Evolutionary conservation across 2,113 vertebrate species (phyloP), one percentile per base, ranked within the genome.

Genomic region (Centropus bengalensis): DNA sequence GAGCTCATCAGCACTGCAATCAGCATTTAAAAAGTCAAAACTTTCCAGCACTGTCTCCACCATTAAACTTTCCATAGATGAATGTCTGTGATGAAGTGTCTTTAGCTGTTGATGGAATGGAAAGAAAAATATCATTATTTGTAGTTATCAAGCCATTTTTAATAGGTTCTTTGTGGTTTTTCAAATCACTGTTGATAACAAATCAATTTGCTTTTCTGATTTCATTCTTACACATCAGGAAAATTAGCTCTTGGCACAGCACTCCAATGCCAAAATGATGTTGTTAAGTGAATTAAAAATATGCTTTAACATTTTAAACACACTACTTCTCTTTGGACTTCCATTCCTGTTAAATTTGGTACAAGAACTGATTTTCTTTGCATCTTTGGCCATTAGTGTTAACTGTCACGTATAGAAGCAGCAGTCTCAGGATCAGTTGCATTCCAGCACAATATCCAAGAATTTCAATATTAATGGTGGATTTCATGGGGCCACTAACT

Each of bases 21-120:
- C 98, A 2, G 98, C 64, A 0, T 98, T 98, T 91, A 99, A 96
- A 89, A 99, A 99, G 95, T 99, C 98, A 71, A 99, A 99, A 87
- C 98, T 99, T 89, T 98, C 98, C 92, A 99, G 97, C 52, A 99
- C 98, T 47, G 98, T 99, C 87, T 99, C 98, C 42, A 99, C 98
- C 87, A 98, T 98, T 60, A 99, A 98, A 62, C 98, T 99, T 88
- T 99, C 98, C 55, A 98, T 91, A 2, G 98, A 99, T 8, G 98
- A 96, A 0, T 97, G 96, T 59, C 96, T 98, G 45, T 76, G 88
- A 62, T 16, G 95, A 90, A 60, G 96, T 26, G 92, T 92, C 75
- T 87, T 98, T 66, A 93, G 91, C 99, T 99, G 97, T 83, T 42
- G 81, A 28, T 1, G 26, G 27, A 81, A 64, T 1, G 2, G 36